These are phyloP conservation scores for Lingula anatina DNA, from an alignment of 2,888 invertebrate species.

Conservation along the genomic window DNA sequence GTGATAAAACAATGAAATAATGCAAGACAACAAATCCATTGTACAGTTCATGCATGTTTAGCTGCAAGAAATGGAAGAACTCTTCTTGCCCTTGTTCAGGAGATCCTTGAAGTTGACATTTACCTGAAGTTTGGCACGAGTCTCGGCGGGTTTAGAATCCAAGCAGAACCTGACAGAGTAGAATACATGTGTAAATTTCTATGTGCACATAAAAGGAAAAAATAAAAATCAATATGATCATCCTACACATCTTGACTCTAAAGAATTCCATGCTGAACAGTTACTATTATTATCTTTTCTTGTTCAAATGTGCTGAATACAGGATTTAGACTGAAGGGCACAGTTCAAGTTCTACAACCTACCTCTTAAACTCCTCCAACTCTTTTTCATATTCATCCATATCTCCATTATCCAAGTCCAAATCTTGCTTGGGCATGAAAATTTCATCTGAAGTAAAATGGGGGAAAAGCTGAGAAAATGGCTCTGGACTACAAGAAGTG, in stretches of 20 bases:
- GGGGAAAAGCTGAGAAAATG: too few species aligned
- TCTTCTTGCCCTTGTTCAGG: constrained; percentile 40
- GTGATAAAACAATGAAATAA: too few species aligned
- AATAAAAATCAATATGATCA: not conserved
- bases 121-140: constrained; percentile 65
- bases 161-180: constrained; percentile 61
- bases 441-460: constrained; percentile 62
- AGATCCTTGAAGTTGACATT: constrained; percentile 75
- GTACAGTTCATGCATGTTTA: constrained; percentile 9
- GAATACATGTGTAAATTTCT: not conserved
- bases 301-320: too few species aligned
- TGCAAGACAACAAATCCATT: too few species aligned
- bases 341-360: too few species aligned
- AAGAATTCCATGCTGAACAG: too few species aligned
- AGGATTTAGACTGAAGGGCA: too few species aligned
- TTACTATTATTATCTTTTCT: too few species aligned
- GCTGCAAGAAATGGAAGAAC: constrained; percentile 28
- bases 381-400: constrained; percentile 77
- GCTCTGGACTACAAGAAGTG: too few species aligned
- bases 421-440: constrained; percentile 71
- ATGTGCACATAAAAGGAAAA: not conserved
- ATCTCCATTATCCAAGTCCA: constrained; percentile 70
- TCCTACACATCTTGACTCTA: not conserved
- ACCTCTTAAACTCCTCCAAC: constrained; percentile 78
- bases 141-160: constrained; percentile 72